These are phyloP conservation scores for Petroica traversi DNA, from an alignment of 2,113 vertebrate species.

Conservation along the genomic window DNA sequence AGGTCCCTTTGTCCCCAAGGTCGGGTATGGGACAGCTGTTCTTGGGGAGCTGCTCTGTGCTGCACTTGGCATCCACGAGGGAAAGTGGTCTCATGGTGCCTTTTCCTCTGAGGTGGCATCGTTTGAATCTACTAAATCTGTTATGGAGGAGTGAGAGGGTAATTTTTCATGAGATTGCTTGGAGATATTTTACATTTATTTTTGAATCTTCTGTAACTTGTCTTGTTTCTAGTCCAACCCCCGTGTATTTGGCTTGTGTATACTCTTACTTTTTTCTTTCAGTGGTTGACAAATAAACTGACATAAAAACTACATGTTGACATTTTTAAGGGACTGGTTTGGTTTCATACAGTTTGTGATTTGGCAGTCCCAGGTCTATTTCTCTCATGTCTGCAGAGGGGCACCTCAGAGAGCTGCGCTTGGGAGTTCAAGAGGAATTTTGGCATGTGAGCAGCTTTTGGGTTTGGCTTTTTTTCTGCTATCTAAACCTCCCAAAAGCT, in stretches of 20 bases:
- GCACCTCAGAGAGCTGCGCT: background rate
- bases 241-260: background rate
- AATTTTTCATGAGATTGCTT: background rate
- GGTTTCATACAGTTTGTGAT: background rate
- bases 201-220: background rate
- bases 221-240: background rate
- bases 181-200: background rate
- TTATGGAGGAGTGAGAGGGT: background rate
- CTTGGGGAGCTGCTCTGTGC: background rate
- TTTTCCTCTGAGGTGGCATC: background rate
- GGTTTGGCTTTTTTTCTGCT: background rate
- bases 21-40: background rate
- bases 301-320: background rate
- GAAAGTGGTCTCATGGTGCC: rapidly evolving
- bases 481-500: background rate
- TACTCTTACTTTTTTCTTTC: background rate
- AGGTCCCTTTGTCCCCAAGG: background rate
- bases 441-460: background rate
- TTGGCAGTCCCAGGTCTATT: background rate
- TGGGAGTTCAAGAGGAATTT: background rate
- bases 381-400: background rate
- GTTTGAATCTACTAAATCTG: background rate
- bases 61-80: rapidly evolving
- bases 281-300: background rate
- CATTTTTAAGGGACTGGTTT: background rate